Conservation (phyloP, 2,888 invertebrate species). For the Aphodius sticticus region DNA sequence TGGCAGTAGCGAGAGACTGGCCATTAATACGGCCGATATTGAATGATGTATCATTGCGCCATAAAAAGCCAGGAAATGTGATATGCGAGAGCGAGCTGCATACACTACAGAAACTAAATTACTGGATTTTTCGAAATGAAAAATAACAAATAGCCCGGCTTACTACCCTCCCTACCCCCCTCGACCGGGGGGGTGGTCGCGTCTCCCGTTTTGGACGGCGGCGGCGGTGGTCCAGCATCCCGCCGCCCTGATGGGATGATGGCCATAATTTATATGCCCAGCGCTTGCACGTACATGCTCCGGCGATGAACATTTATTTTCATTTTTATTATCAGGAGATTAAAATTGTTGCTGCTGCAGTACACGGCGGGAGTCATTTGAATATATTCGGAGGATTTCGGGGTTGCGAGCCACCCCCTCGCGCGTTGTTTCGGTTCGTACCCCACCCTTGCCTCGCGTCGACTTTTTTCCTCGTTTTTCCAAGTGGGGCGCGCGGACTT, state of each 20-base stretch:
- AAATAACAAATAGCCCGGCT: slow-evolving; percentile 63
- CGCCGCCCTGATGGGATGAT: slow-evolving; percentile 59
- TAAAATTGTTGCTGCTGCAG: slow-evolving; percentile 62
- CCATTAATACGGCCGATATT: slow-evolving; percentile 61
- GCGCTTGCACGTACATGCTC: slow-evolving; percentile 54
- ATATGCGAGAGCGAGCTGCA: slow-evolving; percentile 57
- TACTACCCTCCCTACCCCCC: slow-evolving; percentile 45
- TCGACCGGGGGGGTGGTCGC: slow-evolving; percentile 17
- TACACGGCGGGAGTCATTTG: slow-evolving; percentile 58
- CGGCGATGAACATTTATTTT: slow-evolving; percentile 61
- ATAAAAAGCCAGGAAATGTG: slow-evolving; percentile 63
- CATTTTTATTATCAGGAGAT: slow-evolving; percentile 63
- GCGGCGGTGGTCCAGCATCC: slow-evolving; percentile 40
- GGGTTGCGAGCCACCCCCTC: not conserved
- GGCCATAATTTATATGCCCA: slow-evolving; percentile 59
- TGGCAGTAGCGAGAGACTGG: slow-evolving; percentile 46
- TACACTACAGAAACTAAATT: slow-evolving; percentile 62
- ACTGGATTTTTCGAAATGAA: slow-evolving; percentile 63
- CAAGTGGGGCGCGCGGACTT: slow-evolving; percentile 23
- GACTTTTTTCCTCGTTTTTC: slow-evolving; percentile 17
- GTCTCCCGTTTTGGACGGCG: slow-evolving; percentile 8
- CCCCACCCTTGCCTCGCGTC: slow-evolving; percentile 9
- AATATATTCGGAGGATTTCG: slow-evolving; percentile 46
- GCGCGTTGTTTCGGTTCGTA: slow-evolving; percentile 17
- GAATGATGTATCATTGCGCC: slow-evolving; percentile 64